A percentile compares a stretch with the other conserved stretches of the same genome.
These are phyloP conservation scores for Cetoscarus ocellatus DNA, from an alignment of 2,797 vertebrate species.

Conservation along the genomic window DNA sequence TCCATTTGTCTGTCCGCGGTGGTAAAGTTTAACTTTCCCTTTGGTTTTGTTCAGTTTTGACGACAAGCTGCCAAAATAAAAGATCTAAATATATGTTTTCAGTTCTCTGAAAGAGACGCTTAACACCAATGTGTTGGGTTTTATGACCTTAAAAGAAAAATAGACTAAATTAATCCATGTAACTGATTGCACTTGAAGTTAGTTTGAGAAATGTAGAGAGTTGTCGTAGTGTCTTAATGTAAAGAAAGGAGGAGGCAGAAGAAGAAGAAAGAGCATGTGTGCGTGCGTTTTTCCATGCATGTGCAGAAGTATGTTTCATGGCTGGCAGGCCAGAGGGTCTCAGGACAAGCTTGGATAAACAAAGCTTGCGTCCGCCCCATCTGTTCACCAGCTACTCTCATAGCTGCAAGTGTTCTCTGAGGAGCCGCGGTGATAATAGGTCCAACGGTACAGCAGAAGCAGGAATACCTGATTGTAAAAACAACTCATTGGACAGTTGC, in stretches of 20 bases:
- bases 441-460: conserved; percentile 57
- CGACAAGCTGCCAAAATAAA: conserved; percentile 82
- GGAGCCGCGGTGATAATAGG: conserved; percentile 59
- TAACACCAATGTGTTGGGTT: conserved; percentile 38
- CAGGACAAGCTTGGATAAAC: conserved; percentile 79
- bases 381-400: conserved; percentile 75
- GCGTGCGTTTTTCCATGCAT: conserved; percentile 20
- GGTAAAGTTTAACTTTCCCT: conserved; percentile 55
- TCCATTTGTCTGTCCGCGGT: conserved; percentile 48
- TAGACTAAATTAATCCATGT: conserved; percentile 63
- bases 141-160: conserved; percentile 63
- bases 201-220: conserved; percentile 60
- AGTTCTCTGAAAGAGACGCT: conserved; percentile 52
- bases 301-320: conserved; percentile 59
- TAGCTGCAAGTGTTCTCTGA: conserved; percentile 67
- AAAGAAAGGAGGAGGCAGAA: conserved; percentile 36
- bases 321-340: conserved; percentile 80
- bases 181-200: conserved; percentile 86
- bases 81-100: conserved; percentile 33
- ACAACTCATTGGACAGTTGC: conserved; percentile 67
- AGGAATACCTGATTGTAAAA: conserved; percentile 61
- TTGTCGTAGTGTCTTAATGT: conserved; percentile 80
- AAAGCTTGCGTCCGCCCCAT: conserved; percentile 77
- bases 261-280: conserved; percentile 43
- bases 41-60: conserved; percentile 77